Percentiles rank a stretch among this genome's conserved stretches.
Conservation (phyloP, 1,140 invertebrate species). For the Chymomyza costata region DNA sequence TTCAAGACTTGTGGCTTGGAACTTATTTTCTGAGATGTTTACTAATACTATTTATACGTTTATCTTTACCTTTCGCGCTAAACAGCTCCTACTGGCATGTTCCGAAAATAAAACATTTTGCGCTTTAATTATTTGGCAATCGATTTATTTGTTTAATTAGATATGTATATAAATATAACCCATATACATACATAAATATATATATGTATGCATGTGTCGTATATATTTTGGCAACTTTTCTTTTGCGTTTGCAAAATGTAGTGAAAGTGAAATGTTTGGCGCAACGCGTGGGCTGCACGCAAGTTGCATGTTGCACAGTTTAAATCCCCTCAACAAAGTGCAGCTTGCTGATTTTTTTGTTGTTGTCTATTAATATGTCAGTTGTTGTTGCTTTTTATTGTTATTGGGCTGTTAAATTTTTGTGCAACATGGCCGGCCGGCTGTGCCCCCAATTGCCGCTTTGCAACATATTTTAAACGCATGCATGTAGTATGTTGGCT, state of each 20-base stretch:
- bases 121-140: neutral
- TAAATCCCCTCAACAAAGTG: neutral
- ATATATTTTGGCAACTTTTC: conserved; percentile 19
- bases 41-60: conserved; percentile 23
- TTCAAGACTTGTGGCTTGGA: too few relatives aligned
- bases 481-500: neutral
- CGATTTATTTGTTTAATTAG: neutral
- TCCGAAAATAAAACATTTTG: conserved; percentile 3
- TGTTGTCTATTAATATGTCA: conserved; percentile 55
- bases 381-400: conserved; percentile 16
- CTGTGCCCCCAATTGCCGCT: conserved; percentile 51
- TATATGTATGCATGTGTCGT: conserved; percentile 9
- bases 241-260: conserved; percentile 17
- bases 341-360: conserved; percentile 6
- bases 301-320: conserved; percentile 9
- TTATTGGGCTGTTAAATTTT: conserved; percentile 20
- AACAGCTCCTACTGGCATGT: neutral
- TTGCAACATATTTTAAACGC: conserved; percentile 48
- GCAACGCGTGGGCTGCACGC: conserved; percentile 3
- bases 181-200: too few relatives aligned
- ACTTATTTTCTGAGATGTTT: too few relatives aligned
- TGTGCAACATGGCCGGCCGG: conserved; percentile 9
- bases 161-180: too few relatives aligned
- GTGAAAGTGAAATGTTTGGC: conserved; percentile 40
- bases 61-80: conserved; percentile 8